Percentiles rank a stretch among this genome's conserved stretches.
Conservation (phyloP, 2,888 invertebrate genomes). For the Scrobipalpa atriplicella region DNA sequence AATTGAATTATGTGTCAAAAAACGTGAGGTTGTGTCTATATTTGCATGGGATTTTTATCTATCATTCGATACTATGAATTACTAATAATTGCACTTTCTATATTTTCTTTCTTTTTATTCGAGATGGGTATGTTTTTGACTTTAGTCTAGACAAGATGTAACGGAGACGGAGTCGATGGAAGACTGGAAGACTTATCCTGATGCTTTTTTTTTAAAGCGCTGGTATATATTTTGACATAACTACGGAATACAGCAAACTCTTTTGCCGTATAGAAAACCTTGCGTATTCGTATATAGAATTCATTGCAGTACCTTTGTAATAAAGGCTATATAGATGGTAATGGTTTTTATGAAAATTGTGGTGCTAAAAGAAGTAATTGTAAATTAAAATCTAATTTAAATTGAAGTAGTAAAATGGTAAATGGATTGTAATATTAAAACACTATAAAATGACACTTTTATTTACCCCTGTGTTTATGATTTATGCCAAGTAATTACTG, state of each 20-base stretch:
- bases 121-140: no score
- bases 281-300: background rate
- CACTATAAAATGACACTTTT: background rate
- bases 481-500: background rate
- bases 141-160: no score
- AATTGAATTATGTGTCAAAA: slow-evolving; percentile 39
- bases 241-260: background rate
- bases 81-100: no score
- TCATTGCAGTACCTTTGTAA: no score
- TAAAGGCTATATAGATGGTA: background rate
- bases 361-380: slow-evolving; percentile 6
- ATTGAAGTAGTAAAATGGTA: background rate
- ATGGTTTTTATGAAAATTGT: slow-evolving; percentile 11
- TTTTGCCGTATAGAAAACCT: background rate
- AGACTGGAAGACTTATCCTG: no score
- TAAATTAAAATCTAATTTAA: background rate
- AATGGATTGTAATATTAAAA: background rate
- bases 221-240: no score
- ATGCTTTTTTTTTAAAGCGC: no score
- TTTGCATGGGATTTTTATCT: no score
- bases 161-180: no score
- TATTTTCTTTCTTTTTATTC: no score
- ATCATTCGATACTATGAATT: no score
- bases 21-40: slow-evolving; percentile 40
- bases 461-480: background rate